phyloP scores from a whole-genome alignment of 2,113 vertebrate genomes.

The Albula glossodonta region DNA sequence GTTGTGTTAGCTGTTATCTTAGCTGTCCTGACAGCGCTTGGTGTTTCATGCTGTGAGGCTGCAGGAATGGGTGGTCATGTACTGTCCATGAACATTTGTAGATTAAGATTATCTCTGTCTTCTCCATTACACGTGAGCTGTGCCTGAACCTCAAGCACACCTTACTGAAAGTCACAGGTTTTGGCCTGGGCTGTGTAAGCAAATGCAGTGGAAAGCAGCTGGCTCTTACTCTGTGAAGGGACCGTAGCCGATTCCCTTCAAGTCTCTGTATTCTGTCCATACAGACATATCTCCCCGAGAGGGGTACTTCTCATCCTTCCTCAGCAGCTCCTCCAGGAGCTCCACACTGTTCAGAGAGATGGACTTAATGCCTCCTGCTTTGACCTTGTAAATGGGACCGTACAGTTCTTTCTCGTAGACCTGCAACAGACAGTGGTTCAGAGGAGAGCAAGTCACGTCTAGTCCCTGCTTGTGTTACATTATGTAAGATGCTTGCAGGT shows the following conservation, averaged over 20 bases:
- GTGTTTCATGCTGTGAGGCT: no score
- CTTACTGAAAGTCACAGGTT: no score
- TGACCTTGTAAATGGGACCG: constrained; percentile 79
- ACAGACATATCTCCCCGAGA: constrained; percentile 75
- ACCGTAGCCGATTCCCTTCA: constrained; percentile 76
- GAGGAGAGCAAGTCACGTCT: background rate
- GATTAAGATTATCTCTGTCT: no score
- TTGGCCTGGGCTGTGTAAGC: no score
- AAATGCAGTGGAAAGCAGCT: background rate
- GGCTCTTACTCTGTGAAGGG: constrained; percentile 84
- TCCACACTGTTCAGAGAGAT: constrained; percentile 77
- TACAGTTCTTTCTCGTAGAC: constrained; percentile 72
- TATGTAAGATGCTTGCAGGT: no score
- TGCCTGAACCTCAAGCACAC: no score
- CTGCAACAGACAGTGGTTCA: constrained; percentile 40
- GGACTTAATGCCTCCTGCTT: constrained; percentile 25
- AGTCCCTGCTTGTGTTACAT: no score
- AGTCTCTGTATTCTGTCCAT: constrained; percentile 86
- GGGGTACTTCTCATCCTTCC: constrained; percentile 89
- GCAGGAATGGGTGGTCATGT: no score
- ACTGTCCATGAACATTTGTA: no score
- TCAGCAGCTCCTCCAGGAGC: constrained; percentile 81
- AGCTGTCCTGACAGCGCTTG: no score
- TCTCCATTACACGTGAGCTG: no score
- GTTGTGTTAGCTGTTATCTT: no score